Evolutionary conservation across 2,113 vertebrate genomes (phyloP).

Genomic region (Gracilinanus agilis): DNA sequence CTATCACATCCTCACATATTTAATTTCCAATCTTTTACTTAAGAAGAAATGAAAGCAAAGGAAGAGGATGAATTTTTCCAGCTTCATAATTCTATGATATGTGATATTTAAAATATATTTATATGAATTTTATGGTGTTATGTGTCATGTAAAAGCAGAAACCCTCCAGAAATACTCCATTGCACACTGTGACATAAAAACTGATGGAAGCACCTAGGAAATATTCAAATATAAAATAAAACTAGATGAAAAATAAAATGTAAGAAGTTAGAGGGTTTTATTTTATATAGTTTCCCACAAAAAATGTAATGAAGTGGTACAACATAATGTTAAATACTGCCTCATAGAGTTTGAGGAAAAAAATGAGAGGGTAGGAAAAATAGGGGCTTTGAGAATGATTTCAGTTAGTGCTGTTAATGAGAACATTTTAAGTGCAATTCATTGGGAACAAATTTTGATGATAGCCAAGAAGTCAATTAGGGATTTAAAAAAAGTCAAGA

Average conservation of each 20-base stretch:
- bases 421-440: slow-evolving; percentile 35
- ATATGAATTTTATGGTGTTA: slow-evolving; percentile 23
- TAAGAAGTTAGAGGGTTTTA: not conserved
- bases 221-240: slow-evolving; percentile 20
- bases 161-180: not conserved
- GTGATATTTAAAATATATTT: slow-evolving; percentile 31
- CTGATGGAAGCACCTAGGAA: not conserved
- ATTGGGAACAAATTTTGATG: slow-evolving; percentile 22
- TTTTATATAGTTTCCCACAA: slow-evolving; percentile 39
- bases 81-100: not conserved
- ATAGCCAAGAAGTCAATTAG: slow-evolving; percentile 18
- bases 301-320: slow-evolving; percentile 1
- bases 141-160: slow-evolving; percentile 16
- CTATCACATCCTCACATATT: slow-evolving; percentile 10
- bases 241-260: slow-evolving; percentile 32
- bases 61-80: slow-evolving; percentile 22
- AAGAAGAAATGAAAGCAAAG: slow-evolving; percentile 18
- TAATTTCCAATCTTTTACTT: slow-evolving; percentile 57
- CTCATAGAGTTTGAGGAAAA: slow-evolving; percentile 21
- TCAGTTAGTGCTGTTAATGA: slow-evolving; percentile 1
- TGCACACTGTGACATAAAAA: not conserved
- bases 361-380: not conserved
- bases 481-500: not conserved
- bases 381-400: not conserved
- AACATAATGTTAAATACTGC: not conserved